Percentiles rank a stretch among this genome's conserved stretches.
Evolutionary conservation across 2,113 vertebrate species (phyloP).

Genomic region (Muntiacus muntjak): DNA sequence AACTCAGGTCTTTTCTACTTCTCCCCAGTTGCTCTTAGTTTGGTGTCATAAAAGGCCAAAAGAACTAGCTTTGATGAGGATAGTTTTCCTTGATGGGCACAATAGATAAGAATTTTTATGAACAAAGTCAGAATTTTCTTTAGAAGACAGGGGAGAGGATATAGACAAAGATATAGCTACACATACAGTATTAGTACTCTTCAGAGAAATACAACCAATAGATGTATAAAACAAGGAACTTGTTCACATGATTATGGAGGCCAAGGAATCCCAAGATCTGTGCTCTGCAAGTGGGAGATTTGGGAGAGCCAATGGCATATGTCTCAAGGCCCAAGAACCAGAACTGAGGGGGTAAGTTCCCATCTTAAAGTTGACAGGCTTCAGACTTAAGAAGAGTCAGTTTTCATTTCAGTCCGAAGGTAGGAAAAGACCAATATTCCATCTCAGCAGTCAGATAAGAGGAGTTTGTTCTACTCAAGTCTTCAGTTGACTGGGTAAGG

Average conservation of each 20-base stretch:
- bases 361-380: neutral
- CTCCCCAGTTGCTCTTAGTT: neutral
- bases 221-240: neutral
- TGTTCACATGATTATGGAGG: neutral
- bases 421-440: neutral
- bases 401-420: neutral
- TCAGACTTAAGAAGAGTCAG: neutral
- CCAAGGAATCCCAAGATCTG: neutral
- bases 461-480: neutral
- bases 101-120: neutral
- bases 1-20: neutral
- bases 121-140: neutral
- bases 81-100: neutral
- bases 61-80: neutral
- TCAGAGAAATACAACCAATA: neutral
- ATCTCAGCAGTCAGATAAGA: neutral
- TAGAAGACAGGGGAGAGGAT: neutral
- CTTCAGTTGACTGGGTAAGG: neutral
- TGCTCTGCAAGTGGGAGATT: neutral
- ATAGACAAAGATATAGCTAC: neutral
- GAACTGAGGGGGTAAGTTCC: neutral
- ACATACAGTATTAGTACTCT: neutral
- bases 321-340: neutral
- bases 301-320: rapidly evolving
- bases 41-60: neutral